Conservation (phyloP, 2,797 vertebrate genomes). For the Alosa sapidissima region DNA sequence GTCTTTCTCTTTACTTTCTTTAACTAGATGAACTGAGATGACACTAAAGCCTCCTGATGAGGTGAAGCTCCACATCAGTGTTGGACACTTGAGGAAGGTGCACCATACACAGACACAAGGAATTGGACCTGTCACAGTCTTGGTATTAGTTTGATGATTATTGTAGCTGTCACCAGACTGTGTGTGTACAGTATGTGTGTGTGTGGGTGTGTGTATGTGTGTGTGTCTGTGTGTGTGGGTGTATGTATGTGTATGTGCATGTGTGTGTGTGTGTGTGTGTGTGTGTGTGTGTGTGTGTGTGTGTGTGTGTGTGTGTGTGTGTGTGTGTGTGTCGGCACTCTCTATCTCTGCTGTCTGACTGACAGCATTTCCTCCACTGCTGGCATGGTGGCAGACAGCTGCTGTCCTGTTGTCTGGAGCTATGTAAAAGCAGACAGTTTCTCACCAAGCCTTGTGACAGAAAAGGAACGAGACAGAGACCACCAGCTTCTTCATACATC, state of each 20-base stretch:
- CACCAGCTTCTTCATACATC: neutral
- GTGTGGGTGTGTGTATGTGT: constrained; percentile 38
- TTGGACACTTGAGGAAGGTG: neutral
- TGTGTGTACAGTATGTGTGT: neutral
- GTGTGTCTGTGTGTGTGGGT: neutral
- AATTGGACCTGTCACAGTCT: neutral
- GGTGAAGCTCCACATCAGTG: neutral
- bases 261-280: constrained; percentile 17
- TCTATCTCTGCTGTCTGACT: neutral
- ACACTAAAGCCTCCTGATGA: neutral
- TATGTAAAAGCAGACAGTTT: neutral
- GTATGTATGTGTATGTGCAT: constrained; percentile 20
- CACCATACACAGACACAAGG: neutral
- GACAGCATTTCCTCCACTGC: neutral
- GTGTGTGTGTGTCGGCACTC: neutral
- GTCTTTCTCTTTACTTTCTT: neutral
- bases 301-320: neutral
- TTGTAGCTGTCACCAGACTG: neutral
- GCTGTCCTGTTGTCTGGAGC: constrained; percentile 2
- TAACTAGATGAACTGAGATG: neutral
- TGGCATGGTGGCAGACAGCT: neutral
- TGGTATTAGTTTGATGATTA: neutral
- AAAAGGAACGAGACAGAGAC: neutral
- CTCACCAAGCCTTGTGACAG: neutral
- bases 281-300: neutral